Conservation (phyloP, 2,888 invertebrate species). For the Epistrophe grossulariae region DNA sequence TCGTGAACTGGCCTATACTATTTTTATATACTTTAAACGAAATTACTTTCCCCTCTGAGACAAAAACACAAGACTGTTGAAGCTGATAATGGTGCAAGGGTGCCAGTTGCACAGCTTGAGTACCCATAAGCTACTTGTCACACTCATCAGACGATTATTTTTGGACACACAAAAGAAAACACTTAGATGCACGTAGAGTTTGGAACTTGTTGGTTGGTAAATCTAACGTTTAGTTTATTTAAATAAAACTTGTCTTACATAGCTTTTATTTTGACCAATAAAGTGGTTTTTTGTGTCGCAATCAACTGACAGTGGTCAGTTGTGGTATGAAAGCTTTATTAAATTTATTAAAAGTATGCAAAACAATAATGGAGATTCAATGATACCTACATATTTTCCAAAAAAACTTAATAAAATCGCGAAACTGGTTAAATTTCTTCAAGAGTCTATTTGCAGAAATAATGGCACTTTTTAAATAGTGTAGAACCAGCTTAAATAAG, state of each 20-base stretch:
- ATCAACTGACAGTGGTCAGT: neutral
- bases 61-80: constrained; percentile 27
- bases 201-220: neutral
- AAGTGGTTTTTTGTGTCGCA: constrained; percentile 20
- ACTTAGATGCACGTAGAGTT: constrained; percentile 33
- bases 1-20: constrained; percentile 36
- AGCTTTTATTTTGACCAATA: constrained; percentile 9
- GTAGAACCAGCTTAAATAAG: too few relatives aligned
- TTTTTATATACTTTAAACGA: neutral
- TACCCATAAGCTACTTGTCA: neutral
- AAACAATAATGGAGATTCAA: too few relatives aligned
- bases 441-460: too few relatives aligned
- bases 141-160: constrained; percentile 17
- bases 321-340: neutral
- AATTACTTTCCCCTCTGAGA: constrained; percentile 47
- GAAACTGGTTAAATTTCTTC: neutral
- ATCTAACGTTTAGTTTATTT: constrained; percentile 10
- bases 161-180: constrained; percentile 15
- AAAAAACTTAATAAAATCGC: too few relatives aligned
- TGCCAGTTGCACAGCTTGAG: constrained; percentile 19
- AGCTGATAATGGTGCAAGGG: constrained; percentile 13
- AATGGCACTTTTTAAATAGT: too few relatives aligned
- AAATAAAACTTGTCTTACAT: neutral
- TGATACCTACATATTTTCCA: too few relatives aligned
- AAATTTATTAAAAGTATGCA: too few relatives aligned